Conservation (phyloP, 2,113 vertebrate species). For the Psilopsiagon aurifrons region DNA sequence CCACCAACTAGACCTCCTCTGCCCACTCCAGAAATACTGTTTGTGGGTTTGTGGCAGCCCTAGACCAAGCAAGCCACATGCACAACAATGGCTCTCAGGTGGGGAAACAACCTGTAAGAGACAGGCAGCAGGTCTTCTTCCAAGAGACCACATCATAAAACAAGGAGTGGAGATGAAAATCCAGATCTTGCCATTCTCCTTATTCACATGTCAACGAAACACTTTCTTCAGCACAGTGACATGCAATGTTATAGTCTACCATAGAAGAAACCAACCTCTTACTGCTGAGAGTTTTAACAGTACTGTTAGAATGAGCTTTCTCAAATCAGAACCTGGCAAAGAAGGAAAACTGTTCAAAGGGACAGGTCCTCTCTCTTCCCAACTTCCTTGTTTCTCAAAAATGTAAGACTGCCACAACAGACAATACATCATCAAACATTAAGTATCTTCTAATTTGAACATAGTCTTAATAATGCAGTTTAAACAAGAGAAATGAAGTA, state of each 20-base stretch:
- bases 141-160: conserved; percentile 10
- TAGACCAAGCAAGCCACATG: conserved; percentile 33
- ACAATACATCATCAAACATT: background rate
- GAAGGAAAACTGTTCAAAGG: background rate
- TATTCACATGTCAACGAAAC: background rate
- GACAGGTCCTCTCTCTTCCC: background rate
- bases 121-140: background rate
- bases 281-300: background rate
- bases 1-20: background rate
- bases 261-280: background rate
- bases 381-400: background rate
- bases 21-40: conserved; percentile 25
- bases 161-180: background rate
- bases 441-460: background rate
- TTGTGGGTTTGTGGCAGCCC: conserved; percentile 7
- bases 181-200: background rate
- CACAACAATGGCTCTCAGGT: conserved; percentile 2
- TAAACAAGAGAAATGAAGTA: background rate
- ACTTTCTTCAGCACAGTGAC: background rate
- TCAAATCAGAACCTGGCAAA: background rate
- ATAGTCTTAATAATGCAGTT: background rate
- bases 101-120: background rate
- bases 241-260: accelerated
- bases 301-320: background rate
- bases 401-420: background rate